Evolutionary conservation across 2,113 vertebrate species (phyloP).

Genomic region (Alligator mississippiensis): DNA sequence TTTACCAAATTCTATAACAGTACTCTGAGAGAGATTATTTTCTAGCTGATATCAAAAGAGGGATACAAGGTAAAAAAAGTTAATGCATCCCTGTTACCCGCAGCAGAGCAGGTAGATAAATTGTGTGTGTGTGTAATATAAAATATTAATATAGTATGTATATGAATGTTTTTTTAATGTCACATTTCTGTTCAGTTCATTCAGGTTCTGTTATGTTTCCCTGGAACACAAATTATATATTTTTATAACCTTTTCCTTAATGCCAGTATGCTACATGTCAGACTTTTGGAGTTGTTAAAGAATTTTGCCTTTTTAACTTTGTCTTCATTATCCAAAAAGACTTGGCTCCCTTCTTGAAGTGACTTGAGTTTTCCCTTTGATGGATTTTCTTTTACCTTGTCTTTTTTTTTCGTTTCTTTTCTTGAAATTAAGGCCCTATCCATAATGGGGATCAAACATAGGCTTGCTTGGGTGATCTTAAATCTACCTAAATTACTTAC

Average conservation of each 20-base stretch:
- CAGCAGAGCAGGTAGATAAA: background rate
- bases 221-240: background rate
- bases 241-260: background rate
- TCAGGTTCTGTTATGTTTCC: background rate
- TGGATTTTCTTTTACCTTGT: too few species aligned
- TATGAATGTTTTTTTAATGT: background rate
- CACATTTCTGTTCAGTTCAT: background rate
- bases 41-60: background rate
- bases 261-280: background rate
- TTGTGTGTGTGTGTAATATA: background rate
- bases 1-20: background rate
- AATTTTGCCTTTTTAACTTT: background rate
- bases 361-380: background rate
- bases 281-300: background rate
- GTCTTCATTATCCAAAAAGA: background rate
- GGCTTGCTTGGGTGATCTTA: background rate
- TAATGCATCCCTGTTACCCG: background rate
- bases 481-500: slow-evolving; percentile 10
- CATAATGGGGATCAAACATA: background rate
- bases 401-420: background rate
- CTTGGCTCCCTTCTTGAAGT: background rate
- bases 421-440: background rate
- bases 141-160: too few species aligned
- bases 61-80: background rate
- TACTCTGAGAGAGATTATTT: background rate